These are phyloP conservation scores for Ptilonorhynchus violaceus DNA, from an alignment of 2,113 vertebrate genomes.

Conservation along the genomic window DNA sequence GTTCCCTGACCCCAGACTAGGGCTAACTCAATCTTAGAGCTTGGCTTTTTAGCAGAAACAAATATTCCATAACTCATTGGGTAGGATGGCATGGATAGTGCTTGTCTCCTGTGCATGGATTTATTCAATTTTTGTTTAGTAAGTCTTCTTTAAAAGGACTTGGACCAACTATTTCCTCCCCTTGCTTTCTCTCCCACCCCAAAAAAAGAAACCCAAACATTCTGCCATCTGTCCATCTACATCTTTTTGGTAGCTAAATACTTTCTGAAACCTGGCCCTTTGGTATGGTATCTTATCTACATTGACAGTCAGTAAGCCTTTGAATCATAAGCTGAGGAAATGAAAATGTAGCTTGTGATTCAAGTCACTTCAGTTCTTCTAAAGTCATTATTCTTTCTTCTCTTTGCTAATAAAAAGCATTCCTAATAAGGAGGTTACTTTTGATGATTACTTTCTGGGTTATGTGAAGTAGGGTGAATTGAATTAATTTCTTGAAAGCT, in stretches of 20 bases:
- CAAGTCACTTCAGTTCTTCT: neutral
- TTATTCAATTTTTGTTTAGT: neutral
- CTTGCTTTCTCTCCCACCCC: rapidly evolving
- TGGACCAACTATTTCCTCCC: neutral
- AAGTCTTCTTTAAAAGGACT: neutral
- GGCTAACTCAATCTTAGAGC: neutral
- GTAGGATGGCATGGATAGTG: neutral
- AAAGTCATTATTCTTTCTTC: neutral
- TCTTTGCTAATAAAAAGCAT: neutral
- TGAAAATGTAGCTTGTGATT: neutral
- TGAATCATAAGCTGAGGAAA: neutral
- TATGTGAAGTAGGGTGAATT: neutral
- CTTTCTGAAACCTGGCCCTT: neutral
- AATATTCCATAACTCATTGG: neutral
- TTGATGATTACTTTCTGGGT: neutral
- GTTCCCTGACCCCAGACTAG: neutral
- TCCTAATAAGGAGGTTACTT: neutral
- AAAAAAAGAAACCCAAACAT: neutral
- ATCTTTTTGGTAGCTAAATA: neutral
- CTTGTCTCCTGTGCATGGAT: neutral
- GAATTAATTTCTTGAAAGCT: neutral
- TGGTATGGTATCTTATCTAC: neutral
- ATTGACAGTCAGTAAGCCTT: neutral
- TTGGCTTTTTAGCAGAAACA: neutral
- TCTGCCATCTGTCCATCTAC: neutral